Percentiles rank a stretch among this genome's conserved stretches.
Evolutionary conservation across 2,888 invertebrate genomes (phyloP).

Genomic region (Fragum sueziense): DNA sequence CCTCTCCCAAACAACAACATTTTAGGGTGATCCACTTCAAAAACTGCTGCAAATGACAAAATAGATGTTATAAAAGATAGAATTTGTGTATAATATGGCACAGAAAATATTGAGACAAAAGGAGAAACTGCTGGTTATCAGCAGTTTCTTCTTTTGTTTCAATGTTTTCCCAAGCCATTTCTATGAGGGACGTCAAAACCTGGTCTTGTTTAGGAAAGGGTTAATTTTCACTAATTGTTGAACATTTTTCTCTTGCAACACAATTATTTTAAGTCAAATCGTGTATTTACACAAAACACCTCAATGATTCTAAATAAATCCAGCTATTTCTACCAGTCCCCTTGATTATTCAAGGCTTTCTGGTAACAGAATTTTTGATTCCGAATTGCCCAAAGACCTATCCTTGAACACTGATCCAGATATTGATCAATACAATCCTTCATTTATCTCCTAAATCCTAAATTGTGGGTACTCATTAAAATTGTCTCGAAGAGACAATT

Average conservation of each 20-base stretch:
- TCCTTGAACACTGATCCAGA: neutral
- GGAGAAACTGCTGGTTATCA: too few species aligned
- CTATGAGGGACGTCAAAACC: too few species aligned
- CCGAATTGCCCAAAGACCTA: neutral
- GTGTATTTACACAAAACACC: slow-evolving; percentile 21
- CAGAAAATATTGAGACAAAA: too few species aligned
- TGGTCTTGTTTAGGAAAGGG: too few species aligned
- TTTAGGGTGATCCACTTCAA: too few species aligned
- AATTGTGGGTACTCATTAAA: neutral
- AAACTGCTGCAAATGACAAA: too few species aligned
- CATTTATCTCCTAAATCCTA: neutral
- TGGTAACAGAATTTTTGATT: slow-evolving; percentile 7
- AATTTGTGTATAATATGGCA: too few species aligned
- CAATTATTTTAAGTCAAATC: slow-evolving; percentile 7
- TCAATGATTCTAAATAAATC: neutral
- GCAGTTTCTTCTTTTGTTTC: too few species aligned
- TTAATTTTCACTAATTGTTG: too few species aligned
- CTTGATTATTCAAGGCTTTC: neutral
- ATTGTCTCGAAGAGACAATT: neutral
- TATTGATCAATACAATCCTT: neutral
- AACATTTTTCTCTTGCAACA: neutral
- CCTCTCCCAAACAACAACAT: too few species aligned
- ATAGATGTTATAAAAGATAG: too few species aligned
- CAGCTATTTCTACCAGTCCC: neutral
- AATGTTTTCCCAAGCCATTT: too few species aligned